Base-by-base conservation (phyloP, 2,888 invertebrate genomes). In the Ectemnius continuus region DNA sequence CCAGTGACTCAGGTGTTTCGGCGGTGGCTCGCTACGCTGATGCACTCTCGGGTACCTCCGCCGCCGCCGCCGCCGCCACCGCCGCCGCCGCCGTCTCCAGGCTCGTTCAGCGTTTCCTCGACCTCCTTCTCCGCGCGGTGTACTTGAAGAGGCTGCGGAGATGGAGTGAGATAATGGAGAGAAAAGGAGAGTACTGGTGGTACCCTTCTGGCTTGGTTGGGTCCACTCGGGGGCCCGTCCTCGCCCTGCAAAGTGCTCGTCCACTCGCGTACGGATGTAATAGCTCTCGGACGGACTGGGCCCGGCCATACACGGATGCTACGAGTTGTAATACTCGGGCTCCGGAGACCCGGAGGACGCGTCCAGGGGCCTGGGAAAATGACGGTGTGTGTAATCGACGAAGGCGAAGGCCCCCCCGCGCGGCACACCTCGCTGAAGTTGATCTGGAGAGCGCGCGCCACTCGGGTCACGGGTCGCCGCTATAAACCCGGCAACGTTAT, bases 271-370 rank as follows among this genome's bases (percentile, higher is more conserved):
- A 67, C 66, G 78, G 81, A 79, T 81, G 80, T 85, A 84, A 85
- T 84, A 82, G 81, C 81, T 79, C 82, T 81, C 82, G 81, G 81
- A 80, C 81, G 72, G 80, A 79, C 80, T 79, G 81, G 81, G 81
- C 73, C 65, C 67, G 67, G 67, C 61, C 66, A 61, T 75, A 66
- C 74, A 62, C 23, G 68, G 23, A 36, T 36, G 66, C 73, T 72
- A 69, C 73, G 68, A 75, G 67, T 64, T 60, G 56, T 70, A 77
- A 77, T 61, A 63, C 57, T 61, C 73, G 26, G 67, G 63, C 56
- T 62, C 62, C 28, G 61, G 66, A 36, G 68, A 59, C 56, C 65
- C 58, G 66, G 62, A 48, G 18, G 20, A 5, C n/a, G 64, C 63
- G 45, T 14, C 66, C 28, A 48, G 36, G 79, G 64, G 73, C 76